A percentile compares a stretch with the other conserved stretches of the same genome.
These are phyloP conservation scores for Dendrolimus punctatus DNA, from an alignment of 1,140 invertebrate genomes.

Conservation along the genomic window DNA sequence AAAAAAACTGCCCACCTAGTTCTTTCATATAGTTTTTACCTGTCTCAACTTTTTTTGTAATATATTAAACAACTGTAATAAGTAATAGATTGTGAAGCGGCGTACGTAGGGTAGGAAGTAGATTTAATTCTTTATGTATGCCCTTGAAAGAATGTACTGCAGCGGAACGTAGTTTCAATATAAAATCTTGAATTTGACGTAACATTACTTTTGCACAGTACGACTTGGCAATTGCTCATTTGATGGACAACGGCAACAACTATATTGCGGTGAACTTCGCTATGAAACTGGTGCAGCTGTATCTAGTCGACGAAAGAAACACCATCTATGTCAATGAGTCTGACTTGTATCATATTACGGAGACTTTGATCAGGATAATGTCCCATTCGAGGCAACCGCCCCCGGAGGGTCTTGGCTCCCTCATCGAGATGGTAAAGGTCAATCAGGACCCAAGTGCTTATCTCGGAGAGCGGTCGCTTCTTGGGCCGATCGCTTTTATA, in stretches of 20 bases:
- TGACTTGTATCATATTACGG: slow-evolving; percentile 89
- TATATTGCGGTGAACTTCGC: slow-evolving; percentile 89
- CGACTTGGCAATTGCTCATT: slow-evolving; percentile 87
- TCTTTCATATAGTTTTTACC: no score
- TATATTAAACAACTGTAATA: no score
- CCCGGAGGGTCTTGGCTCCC: slow-evolving; percentile 84
- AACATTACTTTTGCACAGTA: slow-evolving; percentile 73
- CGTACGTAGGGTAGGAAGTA: no score
- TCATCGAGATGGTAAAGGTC: slow-evolving; percentile 83
- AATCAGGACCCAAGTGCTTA: slow-evolving; percentile 79
- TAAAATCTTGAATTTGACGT: neutral
- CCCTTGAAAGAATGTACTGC: no score
- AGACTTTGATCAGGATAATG: slow-evolving; percentile 83
- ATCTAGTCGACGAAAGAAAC: slow-evolving; percentile 89
- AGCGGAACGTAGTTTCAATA: no score
- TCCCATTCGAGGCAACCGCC: slow-evolving; percentile 80
- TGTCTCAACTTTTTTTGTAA: no score
- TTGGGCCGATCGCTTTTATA: slow-evolving; percentile 89
- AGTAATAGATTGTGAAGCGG: no score
- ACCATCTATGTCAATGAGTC: slow-evolving; percentile 85
- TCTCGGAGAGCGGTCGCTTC: slow-evolving; percentile 79
- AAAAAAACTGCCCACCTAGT: no score
- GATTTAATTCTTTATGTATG: no score
- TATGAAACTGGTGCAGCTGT: slow-evolving; percentile 92
- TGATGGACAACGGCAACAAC: slow-evolving; percentile 91